Conservation (phyloP, 2,888 invertebrate genomes). For the Drosophila mettleri region DNA sequence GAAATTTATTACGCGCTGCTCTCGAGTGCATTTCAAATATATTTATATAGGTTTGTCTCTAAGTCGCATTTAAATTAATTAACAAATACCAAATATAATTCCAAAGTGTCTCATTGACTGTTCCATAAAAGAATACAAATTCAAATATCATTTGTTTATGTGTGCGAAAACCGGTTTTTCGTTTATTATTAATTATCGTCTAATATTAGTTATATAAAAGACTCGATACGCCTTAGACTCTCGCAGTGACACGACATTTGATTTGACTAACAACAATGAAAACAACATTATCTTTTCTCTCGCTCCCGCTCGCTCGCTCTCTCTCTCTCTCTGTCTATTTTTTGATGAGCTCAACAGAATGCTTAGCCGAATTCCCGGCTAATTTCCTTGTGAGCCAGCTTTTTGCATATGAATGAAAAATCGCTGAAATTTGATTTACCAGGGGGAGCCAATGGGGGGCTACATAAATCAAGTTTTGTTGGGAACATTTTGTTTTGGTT, state of each 20-base stretch:
- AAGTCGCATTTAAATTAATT: conserved; percentile 1
- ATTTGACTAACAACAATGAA: conserved; percentile 18
- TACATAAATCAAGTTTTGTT: conserved; percentile 64
- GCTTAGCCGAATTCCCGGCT: conserved; percentile 22
- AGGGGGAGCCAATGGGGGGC: conserved; percentile 8
- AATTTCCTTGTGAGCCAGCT: conserved; percentile 17
- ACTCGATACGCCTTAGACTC: conserved; percentile 40
- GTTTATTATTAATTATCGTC: conserved; percentile 37
- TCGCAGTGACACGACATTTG: conserved; percentile 42
- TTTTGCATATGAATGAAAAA: conserved; percentile 77
- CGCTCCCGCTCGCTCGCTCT: too few species aligned
- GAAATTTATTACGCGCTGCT: conserved; percentile 14
- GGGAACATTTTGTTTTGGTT: conserved; percentile 29
- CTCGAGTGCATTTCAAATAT: conserved; percentile 43
- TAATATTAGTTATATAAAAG: conserved; percentile 38
- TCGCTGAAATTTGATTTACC: conserved; percentile 61
- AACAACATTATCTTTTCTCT: conserved; percentile 20
- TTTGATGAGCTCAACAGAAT: conserved; percentile 60
- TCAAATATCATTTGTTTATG: conserved; percentile 18
- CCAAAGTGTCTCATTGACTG: not conserved
- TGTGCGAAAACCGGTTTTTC: conserved; percentile 50
- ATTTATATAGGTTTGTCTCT: conserved; percentile 35
- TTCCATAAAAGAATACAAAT: not conserved
- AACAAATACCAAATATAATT: conserved; percentile 4
- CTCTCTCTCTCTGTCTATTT: too few species aligned